phyloP scores from a whole-genome alignment of 1,140 invertebrate species.

The Drosophila nannoptera region DNA sequence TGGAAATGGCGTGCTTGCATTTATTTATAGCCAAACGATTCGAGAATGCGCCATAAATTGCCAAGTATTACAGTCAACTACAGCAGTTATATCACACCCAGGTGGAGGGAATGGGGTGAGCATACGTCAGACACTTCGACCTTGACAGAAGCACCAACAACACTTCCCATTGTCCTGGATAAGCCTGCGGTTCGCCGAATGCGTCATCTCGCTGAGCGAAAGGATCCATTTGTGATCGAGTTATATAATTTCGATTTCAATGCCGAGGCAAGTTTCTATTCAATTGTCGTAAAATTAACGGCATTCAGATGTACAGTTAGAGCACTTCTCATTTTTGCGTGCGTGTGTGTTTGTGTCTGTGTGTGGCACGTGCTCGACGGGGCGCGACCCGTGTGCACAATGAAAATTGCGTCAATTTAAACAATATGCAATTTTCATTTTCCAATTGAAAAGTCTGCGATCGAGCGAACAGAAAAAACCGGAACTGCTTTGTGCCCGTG shows the following conservation, averaged over 20 bases:
- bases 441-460: constrained; percentile 32
- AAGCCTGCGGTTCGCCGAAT: too few relatives aligned
- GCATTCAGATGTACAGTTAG: not conserved
- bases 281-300: constrained; percentile 14
- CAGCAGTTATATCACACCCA: not conserved
- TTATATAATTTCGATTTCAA: too few relatives aligned
- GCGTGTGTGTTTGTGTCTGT: not conserved
- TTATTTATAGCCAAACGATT: constrained; percentile 30
- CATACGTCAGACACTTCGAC: too few relatives aligned
- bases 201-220: too few relatives aligned
- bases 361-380: constrained; percentile 27
- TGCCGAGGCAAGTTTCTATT: constrained; percentile 14
- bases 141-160: too few relatives aligned
- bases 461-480: not conserved
- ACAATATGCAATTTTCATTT: constrained; percentile 41
- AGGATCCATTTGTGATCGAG: too few relatives aligned
- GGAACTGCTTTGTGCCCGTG: constrained; percentile 14
- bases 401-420: constrained; percentile 27
- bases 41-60: constrained; percentile 15
- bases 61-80: constrained; percentile 4
- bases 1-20: constrained; percentile 19
- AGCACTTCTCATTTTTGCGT: not conserved
- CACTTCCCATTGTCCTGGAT: too few relatives aligned
- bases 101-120: constrained; percentile 26
- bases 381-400: constrained; percentile 15